Percentiles rank a stretch among this genome's conserved stretches.
phyloP scores from a whole-genome alignment of 2,113 vertebrate species.

The Corvus moneduloides region DNA sequence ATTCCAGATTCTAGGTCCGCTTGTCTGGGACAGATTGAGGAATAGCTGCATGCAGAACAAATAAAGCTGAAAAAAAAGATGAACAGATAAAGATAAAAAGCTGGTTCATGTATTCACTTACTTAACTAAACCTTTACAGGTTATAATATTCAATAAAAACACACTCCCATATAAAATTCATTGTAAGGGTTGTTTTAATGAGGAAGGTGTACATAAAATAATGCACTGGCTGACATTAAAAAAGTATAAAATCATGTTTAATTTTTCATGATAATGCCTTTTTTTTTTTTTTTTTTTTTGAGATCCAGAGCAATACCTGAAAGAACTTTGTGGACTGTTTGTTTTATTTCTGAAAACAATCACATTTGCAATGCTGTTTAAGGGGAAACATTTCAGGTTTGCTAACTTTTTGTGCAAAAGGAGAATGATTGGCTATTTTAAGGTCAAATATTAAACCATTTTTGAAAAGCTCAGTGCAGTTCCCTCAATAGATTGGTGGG shows the following conservation, averaged over 20 bases:
- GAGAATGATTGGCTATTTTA: background rate
- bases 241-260: background rate
- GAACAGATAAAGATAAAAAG: background rate
- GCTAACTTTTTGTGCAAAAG: background rate
- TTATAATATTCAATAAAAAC: background rate
- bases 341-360: background rate
- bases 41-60: background rate
- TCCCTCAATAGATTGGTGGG: background rate
- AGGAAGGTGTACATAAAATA: background rate
- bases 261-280: background rate
- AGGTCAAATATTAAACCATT: background rate
- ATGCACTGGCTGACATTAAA: background rate
- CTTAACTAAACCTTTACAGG: background rate
- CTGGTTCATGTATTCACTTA: background rate
- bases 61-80: background rate
- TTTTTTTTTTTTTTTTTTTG: background rate
- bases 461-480: background rate
- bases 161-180: background rate
- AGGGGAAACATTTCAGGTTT: background rate
- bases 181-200: background rate
- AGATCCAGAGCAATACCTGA: background rate
- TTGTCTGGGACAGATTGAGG: background rate
- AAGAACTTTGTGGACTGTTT: background rate
- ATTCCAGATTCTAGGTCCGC: background rate
- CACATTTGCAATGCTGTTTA: background rate